phyloP scores from a whole-genome alignment of 2,797 vertebrate genomes.

The Hozukius guyotensis region DNA sequence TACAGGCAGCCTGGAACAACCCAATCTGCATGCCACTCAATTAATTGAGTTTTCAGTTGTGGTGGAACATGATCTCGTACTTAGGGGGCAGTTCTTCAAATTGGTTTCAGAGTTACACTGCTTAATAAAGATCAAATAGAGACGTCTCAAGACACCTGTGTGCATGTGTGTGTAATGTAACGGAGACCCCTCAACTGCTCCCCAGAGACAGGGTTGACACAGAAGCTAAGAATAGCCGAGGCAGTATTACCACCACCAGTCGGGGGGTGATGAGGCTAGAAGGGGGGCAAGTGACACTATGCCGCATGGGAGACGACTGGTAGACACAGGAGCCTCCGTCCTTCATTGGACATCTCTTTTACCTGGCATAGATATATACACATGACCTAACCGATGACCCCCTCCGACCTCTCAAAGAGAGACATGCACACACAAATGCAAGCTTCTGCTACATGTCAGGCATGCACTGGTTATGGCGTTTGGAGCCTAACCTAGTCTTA shows the following conservation, averaged over 20 bases:
- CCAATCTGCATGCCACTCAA: slow-evolving; percentile 29
- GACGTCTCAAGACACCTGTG: slow-evolving; percentile 64
- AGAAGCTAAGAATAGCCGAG: slow-evolving; percentile 80
- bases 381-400: slow-evolving; percentile 41
- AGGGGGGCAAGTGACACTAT: slow-evolving; percentile 40
- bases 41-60: slow-evolving; percentile 66
- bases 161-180: slow-evolving; percentile 45
- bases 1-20: slow-evolving; percentile 4
- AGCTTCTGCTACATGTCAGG: slow-evolving; percentile 47
- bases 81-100: slow-evolving; percentile 35
- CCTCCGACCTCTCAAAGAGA: slow-evolving; percentile 10
- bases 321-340: slow-evolving; percentile 44
- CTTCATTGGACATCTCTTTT: slow-evolving; percentile 61
- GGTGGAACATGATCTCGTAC: slow-evolving; percentile 43
- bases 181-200: slow-evolving; percentile 60
- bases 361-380: slow-evolving; percentile 48
- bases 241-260: slow-evolving; percentile 46
- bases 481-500: slow-evolving; percentile 70
- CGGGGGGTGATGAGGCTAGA: slow-evolving; percentile 11
- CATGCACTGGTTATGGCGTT: slow-evolving; percentile 60
- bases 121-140: slow-evolving; percentile 71
- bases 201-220: slow-evolving; percentile 69
- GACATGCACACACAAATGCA: not conserved
- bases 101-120: slow-evolving; percentile 36
- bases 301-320: slow-evolving; percentile 48